Evolutionary conservation across 2,888 invertebrate genomes (phyloP).

Genomic region (Coenonympha arcania): DNA sequence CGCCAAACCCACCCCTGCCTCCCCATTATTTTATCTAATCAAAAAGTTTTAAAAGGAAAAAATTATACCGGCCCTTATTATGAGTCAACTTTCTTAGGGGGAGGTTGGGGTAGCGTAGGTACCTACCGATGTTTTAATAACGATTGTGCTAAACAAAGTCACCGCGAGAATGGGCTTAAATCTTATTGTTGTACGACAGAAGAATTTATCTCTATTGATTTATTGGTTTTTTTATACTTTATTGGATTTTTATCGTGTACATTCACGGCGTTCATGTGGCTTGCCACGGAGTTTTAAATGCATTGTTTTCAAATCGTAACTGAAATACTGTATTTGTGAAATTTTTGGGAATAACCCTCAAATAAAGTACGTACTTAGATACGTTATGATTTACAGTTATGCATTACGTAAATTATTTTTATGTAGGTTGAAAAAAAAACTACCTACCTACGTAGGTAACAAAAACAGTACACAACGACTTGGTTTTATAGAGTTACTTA

Average conservation of each 20-base stretch:
- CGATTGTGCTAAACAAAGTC: slow-evolving; percentile 52
- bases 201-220: slow-evolving; percentile 14
- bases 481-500: too few species aligned
- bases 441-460: too few species aligned
- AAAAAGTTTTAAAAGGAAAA: slow-evolving; percentile 76
- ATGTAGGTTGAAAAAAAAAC: too few species aligned
- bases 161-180: slow-evolving; percentile 24
- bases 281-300: too few species aligned
- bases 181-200: slow-evolving; percentile 23
- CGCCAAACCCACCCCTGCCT: slow-evolving; percentile 52
- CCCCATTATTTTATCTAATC: slow-evolving; percentile 76
- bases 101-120: slow-evolving; percentile 57
- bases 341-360: neutral
- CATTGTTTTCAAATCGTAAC: too few species aligned
- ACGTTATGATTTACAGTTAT: too few species aligned
- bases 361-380: neutral
- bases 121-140: slow-evolving; percentile 75
- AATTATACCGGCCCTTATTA: slow-evolving; percentile 75
- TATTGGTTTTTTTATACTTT: neutral
- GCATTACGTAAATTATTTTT: too few species aligned
- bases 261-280: neutral
- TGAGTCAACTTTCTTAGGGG: slow-evolving; percentile 72
- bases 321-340: too few species aligned
- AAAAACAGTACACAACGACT: too few species aligned
- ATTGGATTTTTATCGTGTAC: neutral